Base-by-base conservation (phyloP, 2,888 invertebrate species). In the Drosophila colorata region DNA sequence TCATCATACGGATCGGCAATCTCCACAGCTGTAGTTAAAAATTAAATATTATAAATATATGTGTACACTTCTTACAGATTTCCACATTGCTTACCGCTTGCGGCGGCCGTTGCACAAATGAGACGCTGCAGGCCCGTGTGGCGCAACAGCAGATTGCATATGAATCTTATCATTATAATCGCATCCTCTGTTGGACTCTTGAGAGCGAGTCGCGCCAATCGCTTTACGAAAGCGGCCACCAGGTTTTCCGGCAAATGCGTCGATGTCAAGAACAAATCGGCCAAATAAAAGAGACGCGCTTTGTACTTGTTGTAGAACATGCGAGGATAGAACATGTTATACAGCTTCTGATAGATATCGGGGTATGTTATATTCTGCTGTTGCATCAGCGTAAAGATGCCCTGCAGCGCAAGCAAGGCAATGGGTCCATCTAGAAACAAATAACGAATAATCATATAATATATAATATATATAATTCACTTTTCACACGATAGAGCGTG, bases 291-390 rank as follows among this genome's bases (percentile, higher is more conserved):
- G 61, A 99, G 95, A 44, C 98, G 94, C 0, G 96, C 95, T 91
- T 97, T 97, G 93, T 97, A 98, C 87, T 97, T 96, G 11, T 97
- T 97, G 87, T 96, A 96, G 92, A 99, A 97, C 87, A 99, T 95
- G 87, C 96, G 96, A 0, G 98, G 97, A 88, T 97, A 96, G 89
- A 98, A 96, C 95, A 99, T 95, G 18, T 96, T 96, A 93, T 99
- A 99, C n/a, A 99, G 93, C 88, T 98, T 98, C 80, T 95, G 95
- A 93, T 97, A 99, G 91, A 99, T 97, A 91, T 98, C 96, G 0
- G 99, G 98, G 93, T 98, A 98, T 87, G 98, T 96, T 93, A 99
- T 94, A 93, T 99, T 98, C 93, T 98, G 96, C 69, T 96, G 95
- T 75, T 97, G 96, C 66, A 99, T 97, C 74, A 99, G 94, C 52